These are phyloP conservation scores for Vireo altiloquus DNA, from an alignment of 2,113 vertebrate genomes.

Conservation along the genomic window DNA sequence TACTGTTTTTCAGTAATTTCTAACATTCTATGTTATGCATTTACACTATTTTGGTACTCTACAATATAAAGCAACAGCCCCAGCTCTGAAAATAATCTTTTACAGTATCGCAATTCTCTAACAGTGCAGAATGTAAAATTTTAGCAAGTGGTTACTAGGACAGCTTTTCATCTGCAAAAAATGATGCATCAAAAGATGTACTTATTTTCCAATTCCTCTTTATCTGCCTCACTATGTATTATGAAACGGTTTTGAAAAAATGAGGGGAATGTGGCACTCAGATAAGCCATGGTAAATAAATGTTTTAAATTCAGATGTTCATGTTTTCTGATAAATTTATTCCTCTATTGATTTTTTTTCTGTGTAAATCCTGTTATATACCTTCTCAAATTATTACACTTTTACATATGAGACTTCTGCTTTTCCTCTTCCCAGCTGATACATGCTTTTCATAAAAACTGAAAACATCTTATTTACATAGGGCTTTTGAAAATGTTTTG, in stretches of 20 bases:
- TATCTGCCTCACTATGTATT: background rate
- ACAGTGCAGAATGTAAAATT: background rate
- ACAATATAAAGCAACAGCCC: background rate
- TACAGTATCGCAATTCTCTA: background rate
- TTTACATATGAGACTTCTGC: background rate
- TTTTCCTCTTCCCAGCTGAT: background rate
- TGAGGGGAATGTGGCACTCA: background rate
- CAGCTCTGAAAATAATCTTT: background rate
- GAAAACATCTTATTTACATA: background rate
- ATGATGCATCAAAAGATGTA: background rate
- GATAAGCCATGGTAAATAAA: background rate
- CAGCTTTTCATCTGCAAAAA: background rate
- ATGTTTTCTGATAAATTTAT: background rate
- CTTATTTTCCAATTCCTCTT: background rate
- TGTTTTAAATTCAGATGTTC: background rate
- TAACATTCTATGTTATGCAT: background rate
- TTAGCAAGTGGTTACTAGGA: background rate
- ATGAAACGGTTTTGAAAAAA: background rate
- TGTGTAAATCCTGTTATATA: background rate
- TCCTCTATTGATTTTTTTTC: background rate
- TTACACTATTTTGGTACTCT: background rate
- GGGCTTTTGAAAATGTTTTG: background rate
- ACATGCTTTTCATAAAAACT: background rate
- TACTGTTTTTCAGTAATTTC: background rate
- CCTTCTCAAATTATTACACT: background rate